phyloP scores from a whole-genome alignment of 1,140 invertebrate genomes.

The Drosophila sp. region DNA sequence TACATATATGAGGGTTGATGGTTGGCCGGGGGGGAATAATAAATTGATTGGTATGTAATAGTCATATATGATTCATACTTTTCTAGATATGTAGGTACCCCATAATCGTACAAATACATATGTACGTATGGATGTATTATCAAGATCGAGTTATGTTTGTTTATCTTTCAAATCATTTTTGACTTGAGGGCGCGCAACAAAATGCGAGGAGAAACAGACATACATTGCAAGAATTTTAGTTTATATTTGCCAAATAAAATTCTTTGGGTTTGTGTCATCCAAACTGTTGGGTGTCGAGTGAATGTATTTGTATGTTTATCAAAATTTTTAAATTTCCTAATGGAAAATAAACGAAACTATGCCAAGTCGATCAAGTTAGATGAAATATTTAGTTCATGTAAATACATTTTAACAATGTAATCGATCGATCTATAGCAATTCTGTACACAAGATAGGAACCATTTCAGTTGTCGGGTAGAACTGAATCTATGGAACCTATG shows the following conservation, averaged over 20 bases:
- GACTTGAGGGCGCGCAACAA: constrained; percentile 3
- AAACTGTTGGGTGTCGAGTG: background rate
- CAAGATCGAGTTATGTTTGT: constrained; percentile 32
- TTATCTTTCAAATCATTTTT: constrained; percentile 23
- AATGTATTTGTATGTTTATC: background rate
- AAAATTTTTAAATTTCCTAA: constrained; percentile 5
- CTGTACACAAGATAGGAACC: no score
- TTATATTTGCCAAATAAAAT: constrained; percentile 20
- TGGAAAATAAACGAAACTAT: background rate
- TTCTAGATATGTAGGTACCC: constrained; percentile 18
- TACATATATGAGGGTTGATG: background rate
- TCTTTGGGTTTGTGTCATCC: constrained; percentile 10
- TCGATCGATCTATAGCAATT: background rate
- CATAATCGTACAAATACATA: background rate
- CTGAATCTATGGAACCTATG: no score
- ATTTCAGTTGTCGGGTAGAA: no score
- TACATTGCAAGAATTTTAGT: constrained; percentile 12
- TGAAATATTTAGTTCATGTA: background rate
- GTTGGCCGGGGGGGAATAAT: background rate
- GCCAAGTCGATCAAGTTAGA: background rate
- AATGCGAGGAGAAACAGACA: constrained; percentile 8
- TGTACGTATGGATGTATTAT: constrained; percentile 10
- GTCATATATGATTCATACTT: constrained; percentile 34
- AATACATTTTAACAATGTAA: background rate
- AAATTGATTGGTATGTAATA: constrained; percentile 29